These are phyloP conservation scores for Patella pellucida DNA, from an alignment of 2,888 invertebrate genomes.

Conservation along the genomic window DNA sequence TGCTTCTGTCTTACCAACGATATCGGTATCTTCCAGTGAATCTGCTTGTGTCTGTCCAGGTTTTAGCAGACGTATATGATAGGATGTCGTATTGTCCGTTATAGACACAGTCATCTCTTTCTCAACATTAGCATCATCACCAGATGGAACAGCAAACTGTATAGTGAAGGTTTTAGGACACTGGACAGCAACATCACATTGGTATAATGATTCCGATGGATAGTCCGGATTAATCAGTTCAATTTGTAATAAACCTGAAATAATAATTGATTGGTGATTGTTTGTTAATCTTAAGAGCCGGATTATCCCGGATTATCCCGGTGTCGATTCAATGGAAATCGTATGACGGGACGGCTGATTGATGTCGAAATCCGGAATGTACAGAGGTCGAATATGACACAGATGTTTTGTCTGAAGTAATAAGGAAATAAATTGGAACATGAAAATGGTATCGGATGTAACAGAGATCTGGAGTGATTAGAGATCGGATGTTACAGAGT, in stretches of 20 bases:
- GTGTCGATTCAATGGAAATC: too few species aligned
- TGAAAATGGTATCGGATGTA: too few species aligned
- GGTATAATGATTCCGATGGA: slow-evolving; percentile 50
- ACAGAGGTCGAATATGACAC: too few species aligned
- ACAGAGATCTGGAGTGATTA: too few species aligned
- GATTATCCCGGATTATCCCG: too few species aligned
- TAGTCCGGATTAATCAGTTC: slow-evolving; percentile 60
- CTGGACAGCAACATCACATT: slow-evolving; percentile 59
- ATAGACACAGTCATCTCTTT: slow-evolving; percentile 51
- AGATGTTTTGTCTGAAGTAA: too few species aligned
- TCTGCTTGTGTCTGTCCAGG: slow-evolving; percentile 31
- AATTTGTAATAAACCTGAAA: slow-evolving; percentile 58
- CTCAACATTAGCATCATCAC: slow-evolving; percentile 46
- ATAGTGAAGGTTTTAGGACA: slow-evolving; percentile 61
- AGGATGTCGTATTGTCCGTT: slow-evolving; percentile 40
- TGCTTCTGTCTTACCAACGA: not conserved
- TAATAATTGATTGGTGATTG: too few species aligned
- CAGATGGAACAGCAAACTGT: slow-evolving; percentile 58
- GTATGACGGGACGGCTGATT: too few species aligned
- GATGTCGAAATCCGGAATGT: too few species aligned
- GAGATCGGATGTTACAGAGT: too few species aligned
- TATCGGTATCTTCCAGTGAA: slow-evolving; percentile 11
- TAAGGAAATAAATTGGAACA: too few species aligned
- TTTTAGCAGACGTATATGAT: slow-evolving; percentile 48
- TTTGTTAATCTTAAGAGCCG: too few species aligned